Evolutionary conservation across 1,140 invertebrate species (phyloP).

Genomic region (Tetragnatha versicolor): DNA sequence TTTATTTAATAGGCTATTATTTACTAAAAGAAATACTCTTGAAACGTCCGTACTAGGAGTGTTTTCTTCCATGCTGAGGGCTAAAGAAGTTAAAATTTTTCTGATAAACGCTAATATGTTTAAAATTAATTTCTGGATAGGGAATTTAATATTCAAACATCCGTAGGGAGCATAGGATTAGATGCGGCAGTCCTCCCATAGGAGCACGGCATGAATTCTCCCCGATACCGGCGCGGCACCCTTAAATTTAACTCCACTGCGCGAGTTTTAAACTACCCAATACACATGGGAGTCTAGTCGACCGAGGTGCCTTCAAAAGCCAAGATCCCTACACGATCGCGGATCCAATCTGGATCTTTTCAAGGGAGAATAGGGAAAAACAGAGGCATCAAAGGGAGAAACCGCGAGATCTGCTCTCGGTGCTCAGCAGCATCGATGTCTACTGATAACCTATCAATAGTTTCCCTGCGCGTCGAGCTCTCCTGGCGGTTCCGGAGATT

Average conservation of each 20-base stretch:
- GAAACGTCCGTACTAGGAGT: too few relatives aligned
- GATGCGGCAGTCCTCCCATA: constrained; percentile 28
- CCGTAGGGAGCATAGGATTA: background rate
- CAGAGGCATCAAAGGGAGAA: constrained; percentile 27
- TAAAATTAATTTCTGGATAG: too few relatives aligned
- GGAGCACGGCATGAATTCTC: constrained; percentile 33
- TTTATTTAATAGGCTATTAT: too few relatives aligned
- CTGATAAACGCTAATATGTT: too few relatives aligned
- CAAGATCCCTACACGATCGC: background rate
- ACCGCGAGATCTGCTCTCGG: constrained; percentile 12
- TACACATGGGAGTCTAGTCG: constrained; percentile 33
- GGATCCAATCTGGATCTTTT: background rate
- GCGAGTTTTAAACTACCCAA: constrained; percentile 53
- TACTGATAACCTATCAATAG: constrained; percentile 50
- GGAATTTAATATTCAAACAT: too few relatives aligned
- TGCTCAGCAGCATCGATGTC: constrained; percentile 34
- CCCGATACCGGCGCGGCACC: constrained; percentile 35
- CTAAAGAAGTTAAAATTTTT: too few relatives aligned
- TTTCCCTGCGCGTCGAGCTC: constrained; percentile 14
- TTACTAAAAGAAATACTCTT: too few relatives aligned
- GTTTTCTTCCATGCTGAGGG: too few relatives aligned
- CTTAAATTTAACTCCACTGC: constrained; percentile 39
- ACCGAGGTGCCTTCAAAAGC: constrained; percentile 1
- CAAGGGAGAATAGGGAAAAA: constrained; percentile 1
- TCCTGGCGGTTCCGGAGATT: background rate